phyloP scores from a whole-genome alignment of 2,888 invertebrate genomes.

The Leptothorax acervorum region DNA sequence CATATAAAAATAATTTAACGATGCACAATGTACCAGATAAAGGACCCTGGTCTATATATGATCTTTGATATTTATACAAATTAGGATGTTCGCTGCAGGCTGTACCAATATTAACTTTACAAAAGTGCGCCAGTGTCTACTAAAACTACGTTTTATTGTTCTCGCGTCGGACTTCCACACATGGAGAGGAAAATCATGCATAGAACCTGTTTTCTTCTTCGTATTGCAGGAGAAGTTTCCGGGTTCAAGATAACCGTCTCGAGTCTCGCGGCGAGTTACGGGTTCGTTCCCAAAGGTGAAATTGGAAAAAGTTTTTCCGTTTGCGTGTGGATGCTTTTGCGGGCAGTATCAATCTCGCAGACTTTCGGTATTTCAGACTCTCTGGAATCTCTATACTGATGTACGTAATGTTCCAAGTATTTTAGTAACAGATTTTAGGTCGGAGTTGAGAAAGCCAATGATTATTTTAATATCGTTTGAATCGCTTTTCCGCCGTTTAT shows the following conservation, averaged over 20 bases:
- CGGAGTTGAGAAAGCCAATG: background rate
- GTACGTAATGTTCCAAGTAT: constrained; percentile 2
- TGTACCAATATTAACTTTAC: background rate
- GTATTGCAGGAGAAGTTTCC: constrained; percentile 26
- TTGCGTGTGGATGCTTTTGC: constrained; percentile 46
- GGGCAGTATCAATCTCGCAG: constrained; percentile 50
- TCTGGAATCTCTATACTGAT: background rate
- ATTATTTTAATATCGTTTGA: constrained; percentile 6
- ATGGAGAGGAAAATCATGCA: constrained; percentile 42
- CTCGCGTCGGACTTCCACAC: constrained; percentile 14
- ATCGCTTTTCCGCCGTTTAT: background rate
- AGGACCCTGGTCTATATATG: background rate
- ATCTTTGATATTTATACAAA: background rate
- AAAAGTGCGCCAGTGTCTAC: background rate
- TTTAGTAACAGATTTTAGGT: background rate
- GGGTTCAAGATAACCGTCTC: constrained; percentile 46
- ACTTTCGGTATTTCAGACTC: constrained; percentile 44
- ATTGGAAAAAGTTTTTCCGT: constrained; percentile 57
- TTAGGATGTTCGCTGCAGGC: background rate
- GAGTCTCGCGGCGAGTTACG: constrained; percentile 40
- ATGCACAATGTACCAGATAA: background rate
- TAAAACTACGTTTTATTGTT: constrained; percentile 20
- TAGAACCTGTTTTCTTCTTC: constrained; percentile 31
- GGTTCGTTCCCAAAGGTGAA: constrained; percentile 49
- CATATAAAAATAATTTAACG: background rate